Evolutionary conservation across 2,888 invertebrate species (phyloP).

Genomic region (Parnassius mnemosyne): DNA sequence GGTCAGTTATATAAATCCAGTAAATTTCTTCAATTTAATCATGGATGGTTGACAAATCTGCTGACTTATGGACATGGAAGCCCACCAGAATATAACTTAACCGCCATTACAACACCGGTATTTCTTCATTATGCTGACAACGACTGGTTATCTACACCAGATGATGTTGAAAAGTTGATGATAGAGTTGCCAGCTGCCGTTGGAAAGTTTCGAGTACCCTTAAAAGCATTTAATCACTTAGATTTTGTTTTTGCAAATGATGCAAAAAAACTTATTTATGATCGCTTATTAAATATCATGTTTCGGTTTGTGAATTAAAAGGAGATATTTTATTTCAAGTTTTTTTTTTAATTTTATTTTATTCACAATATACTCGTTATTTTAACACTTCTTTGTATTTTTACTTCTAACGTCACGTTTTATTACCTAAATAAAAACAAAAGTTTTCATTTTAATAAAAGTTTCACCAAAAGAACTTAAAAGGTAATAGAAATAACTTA

Average conservation of each 20-base stretch:
- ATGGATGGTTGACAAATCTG: constrained; percentile 65
- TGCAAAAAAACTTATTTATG: constrained; percentile 80
- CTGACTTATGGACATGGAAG: constrained; percentile 64
- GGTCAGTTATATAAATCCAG: constrained; percentile 68
- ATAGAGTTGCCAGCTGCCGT: constrained; percentile 60
- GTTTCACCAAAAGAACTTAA: constrained; percentile 1
- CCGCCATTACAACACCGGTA: constrained; percentile 66
- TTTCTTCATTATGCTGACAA: constrained; percentile 76
- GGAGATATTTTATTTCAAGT: constrained; percentile 2
- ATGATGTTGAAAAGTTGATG: constrained; percentile 66
- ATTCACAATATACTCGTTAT: not conserved
- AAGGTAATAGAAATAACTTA: not conserved
- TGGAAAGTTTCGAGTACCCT: constrained; percentile 70
- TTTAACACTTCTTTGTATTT: constrained; percentile 12
- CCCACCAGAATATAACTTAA: constrained; percentile 75
- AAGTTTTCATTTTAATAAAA: not conserved
- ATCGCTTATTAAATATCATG: constrained; percentile 72
- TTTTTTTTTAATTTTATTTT: constrained; percentile 4
- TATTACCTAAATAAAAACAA: constrained; percentile 14
- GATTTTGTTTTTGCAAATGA: constrained; percentile 81
- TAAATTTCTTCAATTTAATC: constrained; percentile 75
- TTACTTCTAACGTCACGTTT: constrained; percentile 13
- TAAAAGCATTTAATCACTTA: constrained; percentile 76
- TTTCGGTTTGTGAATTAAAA: constrained; percentile 47
- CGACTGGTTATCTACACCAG: constrained; percentile 72